phyloP scores from a whole-genome alignment of 2,888 invertebrate genomes.

The Pollenia amentaria region DNA sequence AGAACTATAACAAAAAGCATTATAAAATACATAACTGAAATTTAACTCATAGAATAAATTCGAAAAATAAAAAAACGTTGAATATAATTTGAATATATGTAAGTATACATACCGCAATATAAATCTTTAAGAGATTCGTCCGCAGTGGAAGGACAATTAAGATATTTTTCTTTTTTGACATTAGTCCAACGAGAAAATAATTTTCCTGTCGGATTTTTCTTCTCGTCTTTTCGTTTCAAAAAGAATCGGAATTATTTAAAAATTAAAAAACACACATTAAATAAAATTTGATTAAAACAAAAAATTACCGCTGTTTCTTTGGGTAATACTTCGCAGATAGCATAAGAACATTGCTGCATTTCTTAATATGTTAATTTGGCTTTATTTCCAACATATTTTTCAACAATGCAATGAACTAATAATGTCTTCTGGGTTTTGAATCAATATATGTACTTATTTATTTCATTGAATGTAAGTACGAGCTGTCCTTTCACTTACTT shows the following conservation, averaged over 20 bases:
- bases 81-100: too few species aligned
- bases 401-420: constrained; percentile 52
- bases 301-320: constrained; percentile 48
- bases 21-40: too few species aligned
- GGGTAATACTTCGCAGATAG: constrained; percentile 50
- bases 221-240: constrained; percentile 60
- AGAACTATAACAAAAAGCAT: too few species aligned
- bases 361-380: constrained; percentile 41
- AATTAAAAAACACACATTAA: constrained; percentile 14
- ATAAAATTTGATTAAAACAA: constrained; percentile 41
- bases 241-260: constrained; percentile 48
- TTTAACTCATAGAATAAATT: too few species aligned
- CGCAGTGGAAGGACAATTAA: constrained; percentile 51
- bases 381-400: constrained; percentile 48
- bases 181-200: constrained; percentile 68
- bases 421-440: constrained; percentile 50
- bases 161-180: constrained; percentile 50
- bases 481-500: constrained; percentile 53
- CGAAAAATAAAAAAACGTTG: too few species aligned
- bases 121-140: constrained; percentile 58
- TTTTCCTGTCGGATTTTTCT: constrained; percentile 66
- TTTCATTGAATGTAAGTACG: constrained; percentile 54
- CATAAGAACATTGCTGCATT: constrained; percentile 58
- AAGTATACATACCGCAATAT: too few species aligned
- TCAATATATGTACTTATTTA: constrained; percentile 48